Percentiles rank a stretch among this genome's conserved stretches.
Evolutionary conservation across 2,888 invertebrate species (phyloP).

Genomic region (Poecilus cupreus): DNA sequence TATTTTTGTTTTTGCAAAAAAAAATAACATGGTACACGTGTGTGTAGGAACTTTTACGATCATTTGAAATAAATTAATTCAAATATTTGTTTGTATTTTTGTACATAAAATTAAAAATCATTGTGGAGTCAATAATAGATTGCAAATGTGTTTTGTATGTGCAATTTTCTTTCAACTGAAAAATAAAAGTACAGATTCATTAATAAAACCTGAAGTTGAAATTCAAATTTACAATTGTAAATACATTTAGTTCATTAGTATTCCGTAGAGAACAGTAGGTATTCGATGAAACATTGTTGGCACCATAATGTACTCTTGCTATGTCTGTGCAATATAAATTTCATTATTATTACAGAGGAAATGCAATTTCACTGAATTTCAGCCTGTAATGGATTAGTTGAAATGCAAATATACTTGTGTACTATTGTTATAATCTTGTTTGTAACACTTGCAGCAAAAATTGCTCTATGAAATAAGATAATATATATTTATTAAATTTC

Average conservation of each 20-base stretch:
- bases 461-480: too few species aligned
- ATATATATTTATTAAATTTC: too few species aligned
- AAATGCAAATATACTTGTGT: constrained; percentile 15
- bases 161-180: too few species aligned
- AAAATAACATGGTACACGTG: neutral
- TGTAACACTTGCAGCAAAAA: neutral
- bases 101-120: too few species aligned
- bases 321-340: constrained; percentile 12
- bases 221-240: neutral
- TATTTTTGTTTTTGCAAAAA: neutral
- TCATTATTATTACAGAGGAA: neutral
- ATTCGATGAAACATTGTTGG: constrained; percentile 4
- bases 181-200: neutral
- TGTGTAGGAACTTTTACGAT: neutral
- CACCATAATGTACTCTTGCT: neutral
- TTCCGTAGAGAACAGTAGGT: neutral
- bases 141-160: too few species aligned
- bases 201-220: neutral
- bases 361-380: constrained; percentile 3
- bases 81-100: too few species aligned
- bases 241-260: constrained; percentile 10
- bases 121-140: too few species aligned
- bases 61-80: neutral
- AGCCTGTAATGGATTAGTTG: neutral
- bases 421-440: too few species aligned